These are phyloP conservation scores for Nomada goodeniana DNA, from an alignment of 2,888 invertebrate species.

Conservation along the genomic window DNA sequence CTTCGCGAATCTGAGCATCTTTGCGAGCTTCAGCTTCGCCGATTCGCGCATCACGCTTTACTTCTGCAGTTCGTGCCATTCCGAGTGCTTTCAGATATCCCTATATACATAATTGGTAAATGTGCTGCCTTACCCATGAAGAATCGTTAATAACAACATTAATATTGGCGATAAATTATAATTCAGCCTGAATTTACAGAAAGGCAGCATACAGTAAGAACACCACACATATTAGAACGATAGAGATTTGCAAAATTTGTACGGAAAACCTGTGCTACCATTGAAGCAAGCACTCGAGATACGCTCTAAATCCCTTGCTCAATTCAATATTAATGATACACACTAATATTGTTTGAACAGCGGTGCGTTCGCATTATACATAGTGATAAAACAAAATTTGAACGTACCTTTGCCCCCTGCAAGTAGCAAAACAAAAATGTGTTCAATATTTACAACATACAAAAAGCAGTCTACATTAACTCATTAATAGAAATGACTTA, in stretches of 20 bases:
- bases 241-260: constrained; percentile 51
- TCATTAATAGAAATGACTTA: constrained; percentile 48
- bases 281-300: constrained; percentile 62
- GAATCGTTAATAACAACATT: constrained; percentile 43
- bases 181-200: constrained; percentile 56
- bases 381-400: constrained; percentile 76
- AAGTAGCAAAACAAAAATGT: constrained; percentile 82
- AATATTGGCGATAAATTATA: constrained; percentile 50
- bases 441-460: constrained; percentile 75
- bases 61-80: constrained; percentile 97
- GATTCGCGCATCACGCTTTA: constrained; percentile 97
- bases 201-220: constrained; percentile 57
- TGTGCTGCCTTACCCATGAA: constrained; percentile 16
- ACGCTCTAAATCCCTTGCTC: constrained; percentile 43
- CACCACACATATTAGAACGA: constrained; percentile 42
- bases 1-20: constrained; percentile 97
- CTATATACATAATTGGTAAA: constrained; percentile 84
- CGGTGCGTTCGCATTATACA: constrained; percentile 63
- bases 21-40: constrained; percentile 98
- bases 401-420: constrained; percentile 88
- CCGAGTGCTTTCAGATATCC: constrained; percentile 97
- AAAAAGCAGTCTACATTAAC: constrained; percentile 61
- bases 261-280: constrained; percentile 57
- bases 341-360: constrained; percentile 59
- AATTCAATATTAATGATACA: constrained; percentile 40